Percentiles rank a stretch among this genome's conserved stretches.
These are phyloP conservation scores for Esox lucius DNA, from an alignment of 2,797 vertebrate species.

Conservation along the genomic window DNA sequence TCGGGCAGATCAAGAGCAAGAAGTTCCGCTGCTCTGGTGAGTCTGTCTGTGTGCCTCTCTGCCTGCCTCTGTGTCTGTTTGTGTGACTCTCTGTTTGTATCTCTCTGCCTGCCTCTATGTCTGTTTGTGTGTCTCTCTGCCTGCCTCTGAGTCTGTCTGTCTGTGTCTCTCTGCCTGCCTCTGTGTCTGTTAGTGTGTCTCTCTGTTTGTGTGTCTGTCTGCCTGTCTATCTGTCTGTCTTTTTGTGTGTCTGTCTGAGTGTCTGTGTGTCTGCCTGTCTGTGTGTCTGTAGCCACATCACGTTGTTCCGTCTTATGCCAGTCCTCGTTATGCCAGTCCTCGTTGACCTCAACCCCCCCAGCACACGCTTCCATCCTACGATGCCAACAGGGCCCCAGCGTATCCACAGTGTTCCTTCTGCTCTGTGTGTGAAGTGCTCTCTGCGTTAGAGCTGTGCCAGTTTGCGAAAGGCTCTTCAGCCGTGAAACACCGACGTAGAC, in stretches of 20 bases:
- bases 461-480: neutral
- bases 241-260: neutral
- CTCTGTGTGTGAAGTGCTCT: neutral
- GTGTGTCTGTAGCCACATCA: neutral
- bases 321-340: no score
- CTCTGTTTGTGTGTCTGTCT: neutral
- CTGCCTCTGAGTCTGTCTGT: neutral
- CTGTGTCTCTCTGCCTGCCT: neutral
- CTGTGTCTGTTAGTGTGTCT: neutral
- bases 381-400: neutral
- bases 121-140: neutral
- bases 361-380: neutral
- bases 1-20: conserved; percentile 97
- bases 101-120: neutral
- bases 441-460: neutral
- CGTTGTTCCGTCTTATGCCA: no score
- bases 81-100: neutral
- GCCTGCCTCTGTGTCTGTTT: neutral
- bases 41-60: conserved; percentile 19
- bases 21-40: conserved; percentile 96
- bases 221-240: neutral
- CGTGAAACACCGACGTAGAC: neutral
- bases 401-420: neutral
- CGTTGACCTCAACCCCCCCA: neutral
- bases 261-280: no score